These are phyloP conservation scores for Eumerus sabulonum DNA, from an alignment of 2,888 invertebrate genomes.

Conservation along the genomic window DNA sequence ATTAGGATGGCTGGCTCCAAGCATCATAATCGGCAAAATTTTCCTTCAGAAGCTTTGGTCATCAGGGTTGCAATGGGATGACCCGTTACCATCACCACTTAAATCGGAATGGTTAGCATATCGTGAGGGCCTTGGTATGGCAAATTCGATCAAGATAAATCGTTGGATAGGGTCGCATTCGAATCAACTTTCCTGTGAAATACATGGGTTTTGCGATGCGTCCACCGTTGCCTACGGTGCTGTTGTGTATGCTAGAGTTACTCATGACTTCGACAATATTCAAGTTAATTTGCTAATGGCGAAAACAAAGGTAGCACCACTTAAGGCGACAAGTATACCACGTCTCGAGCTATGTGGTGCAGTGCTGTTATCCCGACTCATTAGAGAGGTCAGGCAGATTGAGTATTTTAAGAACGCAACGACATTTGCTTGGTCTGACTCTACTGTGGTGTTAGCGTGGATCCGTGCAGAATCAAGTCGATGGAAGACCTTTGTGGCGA, in stretches of 20 bases:
- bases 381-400: conserved; percentile 3
- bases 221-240: conserved; percentile 14
- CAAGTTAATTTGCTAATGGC: conserved; percentile 11
- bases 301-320: background rate
- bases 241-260: conserved; percentile 3
- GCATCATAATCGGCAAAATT: conserved; percentile 9
- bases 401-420: too few species aligned
- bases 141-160: background rate
- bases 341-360: conserved; percentile 10
- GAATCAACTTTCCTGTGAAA: conserved; percentile 5
- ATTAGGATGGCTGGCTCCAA: conserved; percentile 11
- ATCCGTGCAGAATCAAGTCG: too few species aligned
- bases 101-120: background rate
- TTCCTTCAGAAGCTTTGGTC: conserved; percentile 13
- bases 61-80: conserved; percentile 1
- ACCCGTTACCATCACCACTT: conserved; percentile 2
- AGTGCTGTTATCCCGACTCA: too few species aligned
- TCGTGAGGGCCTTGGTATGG: background rate
- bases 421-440: too few species aligned
- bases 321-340: background rate
- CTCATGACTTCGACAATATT: too few species aligned
- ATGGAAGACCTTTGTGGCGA: too few species aligned
- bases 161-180: background rate
- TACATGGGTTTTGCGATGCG: conserved; percentile 9
- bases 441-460: too few species aligned